These are phyloP conservation scores for Amniataba percoides DNA, from an alignment of 2,797 vertebrate species.

Conservation along the genomic window DNA sequence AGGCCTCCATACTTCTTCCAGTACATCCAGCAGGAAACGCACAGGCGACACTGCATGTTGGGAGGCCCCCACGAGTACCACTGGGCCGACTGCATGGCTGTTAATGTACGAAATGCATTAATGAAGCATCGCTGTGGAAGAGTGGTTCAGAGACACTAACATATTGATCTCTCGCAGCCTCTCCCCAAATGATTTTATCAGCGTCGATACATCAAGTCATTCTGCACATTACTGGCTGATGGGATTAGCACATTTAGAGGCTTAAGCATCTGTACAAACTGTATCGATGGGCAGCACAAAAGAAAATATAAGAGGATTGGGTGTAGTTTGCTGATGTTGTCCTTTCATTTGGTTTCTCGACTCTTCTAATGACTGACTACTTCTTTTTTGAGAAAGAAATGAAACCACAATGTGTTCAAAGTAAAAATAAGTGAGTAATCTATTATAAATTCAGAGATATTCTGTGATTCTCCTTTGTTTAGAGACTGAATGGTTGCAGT, in stretches of 20 bases:
- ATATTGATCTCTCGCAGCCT: conserved; percentile 28
- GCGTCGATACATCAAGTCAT: conserved; percentile 10
- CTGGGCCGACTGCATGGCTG: conserved; percentile 95
- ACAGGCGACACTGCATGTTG: conserved; percentile 97
- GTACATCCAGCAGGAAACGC: conserved; percentile 97
- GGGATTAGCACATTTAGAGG: neutral
- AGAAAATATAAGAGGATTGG: neutral
- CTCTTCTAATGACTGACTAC: no score
- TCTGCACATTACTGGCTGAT: conserved; percentile 2
- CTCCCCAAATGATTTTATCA: conserved; percentile 33
- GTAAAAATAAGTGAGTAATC: neutral
- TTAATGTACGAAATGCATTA: conserved; percentile 53
- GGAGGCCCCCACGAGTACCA: conserved; percentile 99
- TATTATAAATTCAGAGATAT: neutral
- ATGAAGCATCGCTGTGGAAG: neutral
- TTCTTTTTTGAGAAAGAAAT: neutral
- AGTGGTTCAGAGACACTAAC: conserved; percentile 31
- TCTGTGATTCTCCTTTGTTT: neutral
- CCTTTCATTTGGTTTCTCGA: no score
- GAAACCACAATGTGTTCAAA: neutral
- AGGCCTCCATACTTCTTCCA: conserved; percentile 99
- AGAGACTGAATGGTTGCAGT: neutral
- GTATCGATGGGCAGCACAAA: neutral
- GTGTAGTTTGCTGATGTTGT: neutral
- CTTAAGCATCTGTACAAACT: conserved; percentile 13